Base-by-base conservation (phyloP, 2,797 vertebrate species). In the Sebastolobus altivelis region DNA sequence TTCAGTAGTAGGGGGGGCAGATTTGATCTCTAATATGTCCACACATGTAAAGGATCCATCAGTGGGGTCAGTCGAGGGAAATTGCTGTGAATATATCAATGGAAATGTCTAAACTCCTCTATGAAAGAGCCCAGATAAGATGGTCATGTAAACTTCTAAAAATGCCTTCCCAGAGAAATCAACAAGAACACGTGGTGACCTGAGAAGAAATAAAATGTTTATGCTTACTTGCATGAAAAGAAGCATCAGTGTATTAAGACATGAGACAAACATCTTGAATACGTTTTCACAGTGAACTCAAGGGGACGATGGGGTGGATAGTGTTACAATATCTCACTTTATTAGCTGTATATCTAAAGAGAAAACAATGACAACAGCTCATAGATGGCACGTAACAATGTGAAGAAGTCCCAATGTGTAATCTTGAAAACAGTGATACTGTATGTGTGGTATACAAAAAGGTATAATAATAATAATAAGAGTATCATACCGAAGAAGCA, bases 301-400 rank as follows among this genome's bases (percentile, higher is more conserved):
- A 69, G 31, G 27, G 35, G 8, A 63, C 49, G 4, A 66, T 8
- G 35, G 40, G 12, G 5, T 58, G 9, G 5, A 65, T 61, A 52
- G 35, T 85, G 68, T 84, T 82, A 49, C 59, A 82, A 18, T 29
- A 37, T 84, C 65, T 82, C 79, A 85, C 87, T 94, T 93, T 93
- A 92, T 93, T 94, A 72, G 55, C 37, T 55, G 40, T 60, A 68
- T 79, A 76, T 73, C 11, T 62, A 61, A 65, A 84, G 56, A 63
- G 27, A 70, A 76, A 83, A 80, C 75, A 27, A 69, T 27, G 35
- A 81, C 66, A 81, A 40, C 27, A 71, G 67, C 13, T 80, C 8
- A 70, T 25, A 67, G 4, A 63, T 79, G 27, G 69, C 80, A 86
- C 68, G 68, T 22, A 31, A 73, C 20, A 70, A 55, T 31, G 33